phyloP scores from a whole-genome alignment of 2,888 invertebrate genomes.

The Drosophila atroscutellata region DNA sequence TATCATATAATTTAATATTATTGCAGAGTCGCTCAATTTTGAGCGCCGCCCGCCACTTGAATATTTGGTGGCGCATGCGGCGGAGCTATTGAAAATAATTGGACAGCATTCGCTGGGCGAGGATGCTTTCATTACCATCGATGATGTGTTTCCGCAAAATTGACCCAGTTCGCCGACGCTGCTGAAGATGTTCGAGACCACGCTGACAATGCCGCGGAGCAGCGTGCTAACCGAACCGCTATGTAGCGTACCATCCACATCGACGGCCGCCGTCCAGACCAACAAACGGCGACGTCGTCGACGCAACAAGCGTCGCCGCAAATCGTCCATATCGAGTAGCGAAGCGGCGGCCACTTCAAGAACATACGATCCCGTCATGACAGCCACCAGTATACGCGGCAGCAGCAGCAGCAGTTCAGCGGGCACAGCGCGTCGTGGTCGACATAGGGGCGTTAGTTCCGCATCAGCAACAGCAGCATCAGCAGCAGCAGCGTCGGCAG shows the following conservation, averaged over 20 bases:
- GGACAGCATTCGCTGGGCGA: constrained; percentile 95
- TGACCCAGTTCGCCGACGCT: constrained; percentile 83
- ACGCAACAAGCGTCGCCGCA: constrained; percentile 66
- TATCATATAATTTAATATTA: not conserved
- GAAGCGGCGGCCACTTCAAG: constrained; percentile 55
- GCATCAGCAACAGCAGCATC: constrained; percentile 39
- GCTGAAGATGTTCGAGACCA: constrained; percentile 81
- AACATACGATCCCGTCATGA: constrained; percentile 68
- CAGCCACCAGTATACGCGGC: constrained; percentile 51
- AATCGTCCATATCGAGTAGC: constrained; percentile 61
- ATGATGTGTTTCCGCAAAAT: constrained; percentile 89
- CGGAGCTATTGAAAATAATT: constrained; percentile 95
- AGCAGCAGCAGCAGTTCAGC: constrained; percentile 11
- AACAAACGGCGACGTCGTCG: constrained; percentile 67
- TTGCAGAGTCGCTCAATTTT: constrained; percentile 95
- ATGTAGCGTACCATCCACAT: constrained; percentile 71
- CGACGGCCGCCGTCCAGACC: constrained; percentile 67
- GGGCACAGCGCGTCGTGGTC: constrained; percentile 64
- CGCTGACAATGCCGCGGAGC: constrained; percentile 75
- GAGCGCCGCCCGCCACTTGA: constrained; percentile 96
- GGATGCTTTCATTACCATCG: constrained; percentile 97
- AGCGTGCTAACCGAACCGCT: constrained; percentile 70
- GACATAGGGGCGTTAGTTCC: constrained; percentile 39
- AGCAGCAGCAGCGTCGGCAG: constrained; percentile 40
- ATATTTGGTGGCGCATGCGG: constrained; percentile 95